Base-by-base conservation (phyloP, 2,888 invertebrate species). In the Megamerina dolium region DNA sequence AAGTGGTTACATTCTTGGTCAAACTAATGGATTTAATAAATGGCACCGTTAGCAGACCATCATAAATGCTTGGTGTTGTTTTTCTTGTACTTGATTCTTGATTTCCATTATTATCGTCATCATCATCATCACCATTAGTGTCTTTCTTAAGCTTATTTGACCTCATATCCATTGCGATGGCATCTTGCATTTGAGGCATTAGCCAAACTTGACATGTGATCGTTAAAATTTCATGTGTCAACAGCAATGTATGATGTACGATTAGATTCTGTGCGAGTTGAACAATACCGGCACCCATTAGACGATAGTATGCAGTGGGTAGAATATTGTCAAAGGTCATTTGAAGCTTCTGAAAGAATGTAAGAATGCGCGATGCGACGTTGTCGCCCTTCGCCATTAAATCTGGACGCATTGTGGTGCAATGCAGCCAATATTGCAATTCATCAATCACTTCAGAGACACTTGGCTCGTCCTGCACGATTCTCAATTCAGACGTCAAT, bases 201-300 rank as follows among this genome's bases (percentile, higher is more conserved):
- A 48, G 36, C 58, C 57, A 64, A 1, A 61, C 43, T 1, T 45
- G 37, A 35, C 63, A 65, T 23, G 51, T 41, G 5, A 39, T 35
- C 10, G 43, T 32, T 5, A 68, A 52, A 1, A 68, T 29, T 2
- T 57, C 41, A 1, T 43, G 30, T 1, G 58, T 58, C 0, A 70
- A 19, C 10, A 61, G 41, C 0, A 50, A 27, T 3, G 58, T 55
- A 36, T 62, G 59, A 5, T 55, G 53, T 16, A 53, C 53, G 41
- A 70, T 64, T 5, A 72, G 45, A 32, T 70, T 54, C 40, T 70
- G 64, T 5, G 63, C 20, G n/a, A 72, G 45, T 23, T 64, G 60
- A 2, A 72, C 51, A 10, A 61, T 37, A 4, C 57, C 50, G 0
- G 58, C 47, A 1, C 61, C 64, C 2, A 68, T 45, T 9, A 67